Evolutionary conservation across 2,113 vertebrate species (phyloP).

Genomic region (Coptodon bakossiorum): DNA sequence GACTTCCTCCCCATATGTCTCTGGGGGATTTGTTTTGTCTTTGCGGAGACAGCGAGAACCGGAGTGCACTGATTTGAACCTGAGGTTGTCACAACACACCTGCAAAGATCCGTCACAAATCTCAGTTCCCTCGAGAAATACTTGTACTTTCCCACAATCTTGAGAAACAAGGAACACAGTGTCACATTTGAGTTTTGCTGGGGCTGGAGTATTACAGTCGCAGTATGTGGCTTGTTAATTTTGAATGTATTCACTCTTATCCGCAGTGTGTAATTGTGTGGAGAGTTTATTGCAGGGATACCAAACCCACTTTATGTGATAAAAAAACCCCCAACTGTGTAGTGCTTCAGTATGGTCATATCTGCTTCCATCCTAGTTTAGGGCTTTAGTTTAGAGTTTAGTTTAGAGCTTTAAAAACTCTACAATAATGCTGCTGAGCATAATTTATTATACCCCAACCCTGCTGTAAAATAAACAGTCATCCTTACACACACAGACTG

Average conservation of each 20-base stretch:
- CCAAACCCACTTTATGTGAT: background rate
- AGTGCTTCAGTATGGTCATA: background rate
- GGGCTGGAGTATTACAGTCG: background rate
- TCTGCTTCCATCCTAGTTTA: background rate
- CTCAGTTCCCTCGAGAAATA: background rate
- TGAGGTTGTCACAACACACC: slow-evolving; percentile 24
- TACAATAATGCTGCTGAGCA: background rate
- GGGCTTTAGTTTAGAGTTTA: background rate
- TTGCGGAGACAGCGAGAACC: background rate
- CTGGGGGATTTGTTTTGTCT: slow-evolving; percentile 34
- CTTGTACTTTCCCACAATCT: slow-evolving; percentile 31
- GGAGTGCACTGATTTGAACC: background rate
- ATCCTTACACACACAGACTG: background rate
- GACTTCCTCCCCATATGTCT: slow-evolving; percentile 1
- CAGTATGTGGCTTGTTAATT: background rate
- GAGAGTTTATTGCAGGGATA: background rate
- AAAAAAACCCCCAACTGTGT: background rate
- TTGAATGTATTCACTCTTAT: background rate
- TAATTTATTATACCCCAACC: background rate
- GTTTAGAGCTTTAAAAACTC: background rate
- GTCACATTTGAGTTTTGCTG: background rate
- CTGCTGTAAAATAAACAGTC: background rate
- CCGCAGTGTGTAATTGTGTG: background rate
- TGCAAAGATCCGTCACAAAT: background rate
- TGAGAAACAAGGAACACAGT: background rate